Evolutionary conservation across 2,888 invertebrate species (phyloP).

Genomic region (Dione juno): DNA sequence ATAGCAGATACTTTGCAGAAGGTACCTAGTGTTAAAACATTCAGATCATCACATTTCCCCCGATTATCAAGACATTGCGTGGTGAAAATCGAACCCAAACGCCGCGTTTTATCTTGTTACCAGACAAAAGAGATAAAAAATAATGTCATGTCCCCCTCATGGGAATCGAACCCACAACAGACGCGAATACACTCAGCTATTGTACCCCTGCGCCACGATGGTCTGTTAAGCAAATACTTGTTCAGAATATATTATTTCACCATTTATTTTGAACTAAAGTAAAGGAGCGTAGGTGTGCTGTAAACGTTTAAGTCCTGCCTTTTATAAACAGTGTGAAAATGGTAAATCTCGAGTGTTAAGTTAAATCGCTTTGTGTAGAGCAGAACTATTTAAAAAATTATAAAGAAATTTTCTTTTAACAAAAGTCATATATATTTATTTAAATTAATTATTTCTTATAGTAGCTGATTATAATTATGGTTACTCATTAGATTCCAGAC

Average conservation of each 20-base stretch:
- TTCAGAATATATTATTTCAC: neutral
- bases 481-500: no score
- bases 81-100: neutral
- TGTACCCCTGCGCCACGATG: no score
- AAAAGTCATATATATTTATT: no score
- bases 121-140: no score
- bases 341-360: neutral
- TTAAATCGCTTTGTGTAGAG: neutral
- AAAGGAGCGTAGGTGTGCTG: neutral
- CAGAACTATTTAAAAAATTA: no score
- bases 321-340: neutral
- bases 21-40: neutral
- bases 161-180: no score
- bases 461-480: no score
- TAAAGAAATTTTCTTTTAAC: no score
- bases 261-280: neutral
- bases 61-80: neutral
- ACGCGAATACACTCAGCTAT: no score
- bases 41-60: neutral
- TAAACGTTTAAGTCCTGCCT: slow-evolving; percentile 2
- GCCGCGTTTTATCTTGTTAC: neutral
- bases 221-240: neutral
- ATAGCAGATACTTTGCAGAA: neutral
- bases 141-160: no score
- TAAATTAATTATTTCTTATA: no score